These are phyloP conservation scores for Mustela nigripes DNA, from an alignment of 2,113 vertebrate genomes.

Conservation along the genomic window DNA sequence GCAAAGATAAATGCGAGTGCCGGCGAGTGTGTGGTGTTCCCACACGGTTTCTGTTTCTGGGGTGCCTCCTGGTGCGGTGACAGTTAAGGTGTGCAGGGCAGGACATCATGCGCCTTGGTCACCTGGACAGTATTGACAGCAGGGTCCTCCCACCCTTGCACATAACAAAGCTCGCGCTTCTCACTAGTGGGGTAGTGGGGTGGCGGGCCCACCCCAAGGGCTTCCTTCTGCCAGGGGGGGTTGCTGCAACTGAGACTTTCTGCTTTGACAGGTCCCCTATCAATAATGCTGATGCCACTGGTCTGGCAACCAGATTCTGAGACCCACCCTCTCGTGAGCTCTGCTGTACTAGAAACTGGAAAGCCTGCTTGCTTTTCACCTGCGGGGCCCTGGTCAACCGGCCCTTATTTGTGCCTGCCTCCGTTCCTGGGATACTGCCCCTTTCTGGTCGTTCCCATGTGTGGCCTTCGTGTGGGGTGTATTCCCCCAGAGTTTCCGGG, in stretches of 20 bases:
- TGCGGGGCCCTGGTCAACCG: rapidly evolving
- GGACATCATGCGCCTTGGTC: background rate
- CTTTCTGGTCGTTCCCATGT: background rate
- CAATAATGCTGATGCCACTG: background rate
- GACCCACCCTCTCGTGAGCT: background rate
- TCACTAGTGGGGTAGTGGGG: background rate
- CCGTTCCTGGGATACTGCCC: rapidly evolving
- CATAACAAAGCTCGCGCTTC: background rate
- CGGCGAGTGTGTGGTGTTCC: background rate
- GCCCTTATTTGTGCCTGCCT: background rate
- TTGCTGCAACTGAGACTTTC: background rate
- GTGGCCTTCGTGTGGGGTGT: too few species aligned
- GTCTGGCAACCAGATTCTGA: background rate
- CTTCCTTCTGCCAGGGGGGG: background rate
- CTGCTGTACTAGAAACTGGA: too few species aligned
- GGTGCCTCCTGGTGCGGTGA: background rate
- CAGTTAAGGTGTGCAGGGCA: background rate
- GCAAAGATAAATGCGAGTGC: background rate
- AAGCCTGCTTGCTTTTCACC: background rate
- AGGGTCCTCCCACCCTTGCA: background rate
- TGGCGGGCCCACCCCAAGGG: too few species aligned
- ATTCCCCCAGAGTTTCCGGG: background rate
- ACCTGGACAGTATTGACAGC: background rate
- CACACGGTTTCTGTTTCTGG: background rate
- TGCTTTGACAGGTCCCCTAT: background rate